Percentiles rank a stretch among this genome's conserved stretches.
Conservation (phyloP, 1,140 invertebrate genomes). For the Drosophila murphyi region DNA sequence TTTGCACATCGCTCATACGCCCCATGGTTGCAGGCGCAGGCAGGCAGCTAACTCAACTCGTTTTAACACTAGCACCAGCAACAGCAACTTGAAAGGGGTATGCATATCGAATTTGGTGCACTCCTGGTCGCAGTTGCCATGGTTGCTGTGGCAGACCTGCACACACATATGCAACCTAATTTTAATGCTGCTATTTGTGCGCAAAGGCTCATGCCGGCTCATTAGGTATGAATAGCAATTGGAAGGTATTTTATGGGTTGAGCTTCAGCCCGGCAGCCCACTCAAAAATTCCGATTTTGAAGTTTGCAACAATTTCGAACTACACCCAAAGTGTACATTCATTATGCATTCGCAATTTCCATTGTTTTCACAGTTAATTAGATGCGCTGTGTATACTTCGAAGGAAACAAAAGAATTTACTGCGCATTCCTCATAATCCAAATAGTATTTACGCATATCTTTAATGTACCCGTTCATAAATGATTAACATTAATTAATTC, state of each 20-base stretch:
- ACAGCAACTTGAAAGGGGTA: background rate
- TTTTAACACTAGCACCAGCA: slow-evolving; percentile 17
- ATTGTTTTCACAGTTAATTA: slow-evolving; percentile 66
- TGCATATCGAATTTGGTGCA: slow-evolving; percentile 30
- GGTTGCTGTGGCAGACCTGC: background rate
- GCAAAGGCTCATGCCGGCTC: slow-evolving; percentile 41
- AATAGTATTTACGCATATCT: background rate
- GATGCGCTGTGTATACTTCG: slow-evolving; percentile 17
- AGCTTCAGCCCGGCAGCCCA: background rate
- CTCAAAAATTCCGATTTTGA: slow-evolving; percentile 19
- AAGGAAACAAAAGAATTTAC: background rate
- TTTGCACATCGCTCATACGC: slow-evolving; percentile 69
- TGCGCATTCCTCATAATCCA: background rate
- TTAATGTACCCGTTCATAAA: background rate
- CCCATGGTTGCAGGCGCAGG: slow-evolving; percentile 40
- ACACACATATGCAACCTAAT: slow-evolving; percentile 48
- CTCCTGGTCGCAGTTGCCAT: slow-evolving; percentile 13
- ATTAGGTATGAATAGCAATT: slow-evolving; percentile 69
- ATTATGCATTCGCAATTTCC: slow-evolving; percentile 43
- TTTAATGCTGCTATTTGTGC: slow-evolving; percentile 38
- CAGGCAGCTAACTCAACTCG: slow-evolving; percentile 16
- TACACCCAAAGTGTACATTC: slow-evolving; percentile 31
- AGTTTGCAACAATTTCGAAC: slow-evolving; percentile 37
- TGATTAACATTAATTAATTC: slow-evolving; percentile 1
- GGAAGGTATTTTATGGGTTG: slow-evolving; percentile 23